Conservation (phyloP, 2,888 invertebrate species). For the Hoplodrina blanda region DNA sequence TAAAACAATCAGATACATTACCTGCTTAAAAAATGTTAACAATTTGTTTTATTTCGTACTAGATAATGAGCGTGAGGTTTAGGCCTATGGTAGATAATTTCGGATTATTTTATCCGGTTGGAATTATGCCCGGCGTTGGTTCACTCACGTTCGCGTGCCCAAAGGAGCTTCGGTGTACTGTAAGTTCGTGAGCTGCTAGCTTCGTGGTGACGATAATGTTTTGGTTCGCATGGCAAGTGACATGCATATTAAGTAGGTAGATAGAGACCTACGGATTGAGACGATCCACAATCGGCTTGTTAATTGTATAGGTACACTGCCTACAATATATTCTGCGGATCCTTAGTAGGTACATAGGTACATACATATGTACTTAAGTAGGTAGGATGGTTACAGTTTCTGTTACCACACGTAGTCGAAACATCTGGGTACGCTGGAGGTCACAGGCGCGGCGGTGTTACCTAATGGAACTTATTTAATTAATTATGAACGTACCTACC, state of each 20-base stretch:
- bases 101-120: conserved; percentile 20
- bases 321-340: background rate
- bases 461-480: conserved; percentile 1
- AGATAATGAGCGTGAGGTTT: background rate
- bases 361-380: too few relatives aligned
- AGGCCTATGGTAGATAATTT: background rate
- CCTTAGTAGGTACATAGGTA: background rate
- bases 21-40: background rate
- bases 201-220: conserved; percentile 24
- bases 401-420: background rate
- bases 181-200: conserved; percentile 23
- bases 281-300: background rate
- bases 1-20: background rate
- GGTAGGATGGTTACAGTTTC: background rate
- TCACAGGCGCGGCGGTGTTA: background rate
- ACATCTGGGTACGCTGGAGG: background rate
- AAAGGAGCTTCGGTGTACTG: conserved; percentile 49
- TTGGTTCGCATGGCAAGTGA: conserved; percentile 32
- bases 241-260: conserved; percentile 4
- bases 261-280: background rate
- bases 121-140: conserved; percentile 12
- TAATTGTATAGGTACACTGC: background rate
- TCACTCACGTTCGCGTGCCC: conserved; percentile 54
- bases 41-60: conserved; percentile 11
- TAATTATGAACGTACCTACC: background rate